phyloP scores from a whole-genome alignment of 2,113 vertebrate genomes.

The Thalassoma bifasciatum region DNA sequence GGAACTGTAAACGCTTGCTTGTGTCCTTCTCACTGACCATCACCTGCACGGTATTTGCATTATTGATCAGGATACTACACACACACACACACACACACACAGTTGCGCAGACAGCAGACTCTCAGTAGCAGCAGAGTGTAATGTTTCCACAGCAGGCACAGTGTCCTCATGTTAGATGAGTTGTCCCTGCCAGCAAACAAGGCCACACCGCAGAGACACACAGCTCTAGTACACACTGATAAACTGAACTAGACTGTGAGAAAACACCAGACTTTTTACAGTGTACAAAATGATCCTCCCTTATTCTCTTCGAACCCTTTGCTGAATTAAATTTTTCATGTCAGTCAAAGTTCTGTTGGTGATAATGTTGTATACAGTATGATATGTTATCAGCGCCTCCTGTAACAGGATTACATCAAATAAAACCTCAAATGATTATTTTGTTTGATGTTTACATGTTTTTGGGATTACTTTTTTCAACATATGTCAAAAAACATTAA shows the following conservation, averaged over 20 bases:
- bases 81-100: slow-evolving; percentile 35
- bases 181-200: slow-evolving; percentile 16
- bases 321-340: not conserved
- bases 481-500: not conserved
- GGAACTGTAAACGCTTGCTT: slow-evolving; percentile 29
- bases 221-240: slow-evolving; percentile 1
- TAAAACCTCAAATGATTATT: not conserved
- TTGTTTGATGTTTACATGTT: not conserved
- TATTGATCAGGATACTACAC: slow-evolving; percentile 69
- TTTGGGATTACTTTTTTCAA: not conserved
- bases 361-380: not conserved
- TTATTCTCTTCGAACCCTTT: not conserved
- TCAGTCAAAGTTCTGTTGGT: not conserved
- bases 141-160: slow-evolving; percentile 56
- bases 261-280: not conserved
- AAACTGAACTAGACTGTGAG: not conserved
- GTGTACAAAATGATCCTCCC: not conserved
- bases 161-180: slow-evolving; percentile 60
- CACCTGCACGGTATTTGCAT: slow-evolving; percentile 71
- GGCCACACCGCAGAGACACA: slow-evolving; percentile 3
- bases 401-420: not conserved
- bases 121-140: slow-evolving; percentile 62
- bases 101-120: slow-evolving; percentile 38
- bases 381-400: not conserved
- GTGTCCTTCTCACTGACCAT: slow-evolving; percentile 37